These are phyloP conservation scores for Gasterosteus aculeatus DNA, from an alignment of 2,113 vertebrate genomes.

Conservation along the genomic window DNA sequence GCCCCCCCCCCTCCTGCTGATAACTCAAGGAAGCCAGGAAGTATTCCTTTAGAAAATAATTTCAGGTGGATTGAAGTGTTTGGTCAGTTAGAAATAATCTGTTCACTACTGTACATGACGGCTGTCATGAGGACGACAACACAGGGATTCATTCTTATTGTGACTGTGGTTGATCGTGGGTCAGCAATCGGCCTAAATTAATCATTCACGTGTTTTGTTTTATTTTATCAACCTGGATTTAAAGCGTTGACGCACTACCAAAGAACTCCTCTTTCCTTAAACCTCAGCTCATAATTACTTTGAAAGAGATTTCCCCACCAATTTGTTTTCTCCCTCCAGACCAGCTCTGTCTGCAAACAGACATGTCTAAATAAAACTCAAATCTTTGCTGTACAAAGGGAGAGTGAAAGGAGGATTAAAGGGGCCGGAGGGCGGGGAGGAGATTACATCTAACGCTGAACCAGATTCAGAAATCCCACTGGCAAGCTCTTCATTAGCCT, in stretches of 20 bases:
- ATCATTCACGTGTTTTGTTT: not conserved
- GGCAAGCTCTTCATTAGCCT: not conserved
- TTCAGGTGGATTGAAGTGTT: not conserved
- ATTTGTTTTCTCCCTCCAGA: constrained; percentile 2
- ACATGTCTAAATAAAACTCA: not conserved
- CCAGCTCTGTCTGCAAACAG: constrained; percentile 13
- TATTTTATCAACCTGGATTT: not conserved
- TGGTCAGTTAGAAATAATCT: not conserved
- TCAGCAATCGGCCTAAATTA: not conserved
- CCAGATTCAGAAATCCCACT: constrained; percentile 24
- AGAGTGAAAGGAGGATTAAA: not conserved
- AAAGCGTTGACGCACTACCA: not conserved
- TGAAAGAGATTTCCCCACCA: not conserved
- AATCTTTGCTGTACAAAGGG: not conserved
- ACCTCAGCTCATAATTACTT: not conserved
- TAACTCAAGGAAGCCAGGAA: too few relatives aligned
- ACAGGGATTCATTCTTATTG: not conserved
- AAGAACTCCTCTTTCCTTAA: not conserved
- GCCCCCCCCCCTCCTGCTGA: too few relatives aligned
- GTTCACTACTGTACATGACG: not conserved
- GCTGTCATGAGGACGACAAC: not conserved
- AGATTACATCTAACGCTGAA: constrained; percentile 21
- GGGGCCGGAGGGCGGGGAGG: not conserved
- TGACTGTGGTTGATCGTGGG: not conserved
- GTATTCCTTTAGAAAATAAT: too few relatives aligned